A percentile compares a stretch with the other conserved stretches of the same genome.
Conservation (phyloP, 2,113 vertebrate genomes). For the Ellobius talpinus region DNA sequence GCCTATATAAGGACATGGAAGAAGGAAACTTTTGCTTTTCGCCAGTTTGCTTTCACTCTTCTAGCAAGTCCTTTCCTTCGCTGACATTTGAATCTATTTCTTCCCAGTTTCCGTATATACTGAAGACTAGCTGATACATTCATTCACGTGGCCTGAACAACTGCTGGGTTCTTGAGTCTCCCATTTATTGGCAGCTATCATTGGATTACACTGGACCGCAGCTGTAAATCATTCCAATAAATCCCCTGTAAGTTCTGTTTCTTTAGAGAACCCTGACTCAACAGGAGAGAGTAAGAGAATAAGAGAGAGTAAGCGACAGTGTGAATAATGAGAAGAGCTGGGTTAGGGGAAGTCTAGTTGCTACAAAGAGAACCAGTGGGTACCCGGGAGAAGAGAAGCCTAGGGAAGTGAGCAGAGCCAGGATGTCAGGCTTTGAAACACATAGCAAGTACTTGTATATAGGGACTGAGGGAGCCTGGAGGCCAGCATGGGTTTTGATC, state of each 20-base stretch:
- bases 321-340: background rate
- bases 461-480: background rate
- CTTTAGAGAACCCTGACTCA: background rate
- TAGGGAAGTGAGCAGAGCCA: background rate
- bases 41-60: background rate
- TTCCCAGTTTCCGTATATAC: background rate
- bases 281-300: background rate
- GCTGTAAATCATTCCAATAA: background rate
- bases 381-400: background rate
- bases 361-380: background rate
- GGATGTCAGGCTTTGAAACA: background rate
- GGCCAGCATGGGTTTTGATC: background rate
- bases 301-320: background rate
- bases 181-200: background rate
- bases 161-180: background rate
- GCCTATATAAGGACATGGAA: background rate
- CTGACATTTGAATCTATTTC: background rate
- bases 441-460: background rate
- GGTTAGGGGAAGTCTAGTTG: background rate
- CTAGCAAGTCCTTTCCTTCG: background rate
- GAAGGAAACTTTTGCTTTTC: background rate
- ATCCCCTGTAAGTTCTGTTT: background rate
- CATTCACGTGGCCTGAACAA: background rate
- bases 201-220: background rate
- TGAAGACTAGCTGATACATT: background rate